Percentiles rank a stretch among this genome's conserved stretches.
phyloP scores from a whole-genome alignment of 2,797 vertebrate genomes.

The Phrynocephalus vlangalii region DNA sequence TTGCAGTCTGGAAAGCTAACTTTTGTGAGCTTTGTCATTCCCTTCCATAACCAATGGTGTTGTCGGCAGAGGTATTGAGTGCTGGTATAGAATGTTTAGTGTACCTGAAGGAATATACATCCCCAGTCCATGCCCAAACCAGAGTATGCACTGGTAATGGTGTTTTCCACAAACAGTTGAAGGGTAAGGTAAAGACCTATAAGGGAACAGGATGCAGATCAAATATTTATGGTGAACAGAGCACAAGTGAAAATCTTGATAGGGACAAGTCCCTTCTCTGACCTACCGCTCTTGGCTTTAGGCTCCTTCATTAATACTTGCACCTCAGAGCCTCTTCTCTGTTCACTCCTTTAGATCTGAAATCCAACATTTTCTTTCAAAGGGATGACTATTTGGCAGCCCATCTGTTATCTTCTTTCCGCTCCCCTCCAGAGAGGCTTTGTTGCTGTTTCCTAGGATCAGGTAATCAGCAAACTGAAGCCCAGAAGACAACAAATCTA shows the following conservation, averaged over 20 bases:
- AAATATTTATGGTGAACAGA: background rate
- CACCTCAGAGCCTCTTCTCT: background rate
- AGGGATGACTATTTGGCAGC: slow-evolving; percentile 11
- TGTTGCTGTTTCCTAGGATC: slow-evolving; percentile 59
- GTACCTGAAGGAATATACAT: background rate
- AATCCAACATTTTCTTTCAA: background rate
- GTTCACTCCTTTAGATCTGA: background rate
- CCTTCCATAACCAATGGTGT: no score
- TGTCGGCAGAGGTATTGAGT: background rate
- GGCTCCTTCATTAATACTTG: background rate
- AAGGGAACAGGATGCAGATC: background rate
- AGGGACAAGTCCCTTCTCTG: background rate
- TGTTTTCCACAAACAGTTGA: background rate
- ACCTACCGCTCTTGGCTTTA: background rate
- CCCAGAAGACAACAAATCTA: slow-evolving; percentile 69
- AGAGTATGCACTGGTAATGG: background rate
- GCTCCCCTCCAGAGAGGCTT: slow-evolving; percentile 28
- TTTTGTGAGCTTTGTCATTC: no score
- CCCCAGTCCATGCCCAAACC: no score
- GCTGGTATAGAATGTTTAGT: background rate
- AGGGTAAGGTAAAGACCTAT: background rate
- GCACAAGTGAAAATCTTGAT: background rate
- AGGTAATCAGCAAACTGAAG: slow-evolving; percentile 58
- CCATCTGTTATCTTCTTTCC: slow-evolving; percentile 39
- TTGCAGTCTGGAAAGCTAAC: no score